Evolutionary conservation across 2,797 vertebrate genomes (phyloP), one percentile per base, ranked within the genome.

Genomic region (Sardinella longiceps): DNA sequence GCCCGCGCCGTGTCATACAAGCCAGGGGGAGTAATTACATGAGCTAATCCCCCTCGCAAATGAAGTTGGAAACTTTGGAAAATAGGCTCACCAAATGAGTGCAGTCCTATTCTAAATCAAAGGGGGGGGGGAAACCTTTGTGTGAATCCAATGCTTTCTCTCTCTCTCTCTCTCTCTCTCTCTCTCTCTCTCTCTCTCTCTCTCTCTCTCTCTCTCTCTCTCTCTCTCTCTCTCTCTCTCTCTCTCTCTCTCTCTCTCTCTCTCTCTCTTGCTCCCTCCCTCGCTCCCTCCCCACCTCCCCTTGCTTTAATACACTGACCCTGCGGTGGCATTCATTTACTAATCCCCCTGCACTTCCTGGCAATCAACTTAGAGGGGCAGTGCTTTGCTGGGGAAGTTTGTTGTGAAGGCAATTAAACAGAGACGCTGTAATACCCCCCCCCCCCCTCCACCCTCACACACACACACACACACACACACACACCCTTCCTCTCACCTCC

Each of bases 291-390:
- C 25, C 15, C 83, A 89, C 81, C 80, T 58, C 30, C 9, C 88
- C 84, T 84, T 90, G 85, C 92, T 91, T 86, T 92, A 89, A 92
- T 91, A 90, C 90, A 90, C 85, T 93, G 92, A 92, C 91, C 91
- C 90, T 86, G 82, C 80, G 87, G 89, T 93, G 93, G 93, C 93
- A 92, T 94, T 92, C 82, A 94, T 94, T 94, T 94, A 94, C 92
- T 94, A 92, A 92, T 93, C 93, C 92, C 93, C 92, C 92, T 90
- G 92, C 93, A 94, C 92, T 94, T 94, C 91, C 93, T 94, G 92
- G 89, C 90, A 93, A 93, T 94, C 93, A 92, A 92, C 94, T 92
- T 93, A 93, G 92, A 94, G 91, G 92, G 92, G 90, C 92, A 93
- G 92, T 93, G 93, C 91, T 94, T 94, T 89, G 86, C 92, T 91